These are phyloP conservation scores for Rattus rattus DNA, from an alignment of 2,113 vertebrate species.

Conservation along the genomic window DNA sequence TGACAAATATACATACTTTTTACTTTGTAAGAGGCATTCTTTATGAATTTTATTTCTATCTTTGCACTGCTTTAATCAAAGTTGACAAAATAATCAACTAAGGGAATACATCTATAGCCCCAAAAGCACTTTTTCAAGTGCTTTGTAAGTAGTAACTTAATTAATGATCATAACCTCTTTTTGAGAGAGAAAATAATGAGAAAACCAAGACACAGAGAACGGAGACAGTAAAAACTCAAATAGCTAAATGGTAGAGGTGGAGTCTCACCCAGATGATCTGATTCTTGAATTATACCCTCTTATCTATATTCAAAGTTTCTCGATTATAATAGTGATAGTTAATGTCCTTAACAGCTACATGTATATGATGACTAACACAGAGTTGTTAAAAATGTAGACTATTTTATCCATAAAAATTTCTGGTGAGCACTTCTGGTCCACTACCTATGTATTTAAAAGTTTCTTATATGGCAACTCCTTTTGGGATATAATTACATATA, in stretches of 20 bases:
- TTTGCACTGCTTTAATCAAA: background rate
- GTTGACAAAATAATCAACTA: background rate
- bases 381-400: background rate
- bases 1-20: background rate
- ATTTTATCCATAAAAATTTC: background rate
- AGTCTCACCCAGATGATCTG: background rate
- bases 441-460: background rate
- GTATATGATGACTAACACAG: background rate
- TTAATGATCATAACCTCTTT: background rate
- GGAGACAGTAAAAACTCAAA: background rate
- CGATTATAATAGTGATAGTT: background rate
- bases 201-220: background rate
- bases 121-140: background rate
- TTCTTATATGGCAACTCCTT: background rate
- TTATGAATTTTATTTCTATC: background rate
- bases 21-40: background rate
- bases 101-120: background rate
- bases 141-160: background rate
- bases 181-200: background rate
- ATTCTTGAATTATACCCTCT: background rate
- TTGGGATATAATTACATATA: background rate
- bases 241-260: background rate
- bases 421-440: background rate
- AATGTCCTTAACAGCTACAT: background rate
- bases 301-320: background rate